Conservation (phyloP, 2,113 vertebrate genomes). For the Arenaria interpres region DNA sequence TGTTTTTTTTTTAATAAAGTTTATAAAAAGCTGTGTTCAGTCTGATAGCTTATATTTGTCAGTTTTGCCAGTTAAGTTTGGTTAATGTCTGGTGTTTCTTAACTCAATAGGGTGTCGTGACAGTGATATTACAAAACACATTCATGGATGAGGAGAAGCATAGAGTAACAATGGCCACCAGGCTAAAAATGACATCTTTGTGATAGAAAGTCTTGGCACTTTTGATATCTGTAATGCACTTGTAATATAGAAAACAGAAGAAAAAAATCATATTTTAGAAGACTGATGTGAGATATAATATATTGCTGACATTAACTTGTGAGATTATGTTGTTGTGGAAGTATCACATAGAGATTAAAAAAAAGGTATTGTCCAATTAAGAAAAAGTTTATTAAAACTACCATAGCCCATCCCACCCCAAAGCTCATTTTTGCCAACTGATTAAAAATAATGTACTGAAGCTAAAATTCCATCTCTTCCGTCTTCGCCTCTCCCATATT, state of each 20-base stretch:
- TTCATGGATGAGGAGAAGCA: not conserved
- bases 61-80: not conserved
- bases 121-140: not conserved
- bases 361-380: not conserved
- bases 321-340: not conserved
- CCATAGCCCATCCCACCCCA: not conserved
- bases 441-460: not conserved
- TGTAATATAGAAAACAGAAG: not conserved
- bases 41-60: not conserved
- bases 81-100: not conserved
- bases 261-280: not conserved
- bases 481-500: not conserved
- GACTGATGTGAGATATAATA: not conserved
- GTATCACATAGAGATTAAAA: not conserved
- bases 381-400: not conserved
- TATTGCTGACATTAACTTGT: not conserved
- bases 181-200: not conserved
- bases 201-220: not conserved
- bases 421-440: not conserved
- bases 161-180: not conserved
- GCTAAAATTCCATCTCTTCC: not conserved
- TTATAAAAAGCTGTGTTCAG: not conserved
- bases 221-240: not conserved
- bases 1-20: not conserved
- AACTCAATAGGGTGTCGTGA: not conserved